phyloP scores from a whole-genome alignment of 1,140 invertebrate genomes.

The Ceratina australensis region DNA sequence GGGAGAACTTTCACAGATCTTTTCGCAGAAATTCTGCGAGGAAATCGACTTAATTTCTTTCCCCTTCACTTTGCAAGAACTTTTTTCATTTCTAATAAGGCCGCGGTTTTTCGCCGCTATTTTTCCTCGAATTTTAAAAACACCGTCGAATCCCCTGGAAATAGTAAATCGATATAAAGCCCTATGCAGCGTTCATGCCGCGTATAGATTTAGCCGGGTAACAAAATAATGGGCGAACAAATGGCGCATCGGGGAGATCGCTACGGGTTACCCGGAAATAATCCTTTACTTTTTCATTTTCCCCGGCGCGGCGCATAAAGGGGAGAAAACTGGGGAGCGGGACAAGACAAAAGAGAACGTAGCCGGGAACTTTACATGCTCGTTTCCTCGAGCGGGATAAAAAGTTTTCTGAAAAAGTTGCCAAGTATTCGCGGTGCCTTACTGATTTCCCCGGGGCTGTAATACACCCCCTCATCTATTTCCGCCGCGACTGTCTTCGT shows the following conservation, averaged over 20 bases:
- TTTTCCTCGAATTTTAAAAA: too few species aligned
- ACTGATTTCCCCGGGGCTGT: conserved; percentile 58
- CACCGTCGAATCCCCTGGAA: too few species aligned
- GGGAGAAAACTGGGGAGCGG: neutral
- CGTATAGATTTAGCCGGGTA: conserved; percentile 11
- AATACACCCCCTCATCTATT: conserved; percentile 18
- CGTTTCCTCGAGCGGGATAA: conserved; percentile 29
- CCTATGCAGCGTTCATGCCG: conserved; percentile 9
- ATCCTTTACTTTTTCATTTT: conserved; percentile 35
- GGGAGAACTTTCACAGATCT: too few species aligned
- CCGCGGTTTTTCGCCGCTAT: too few species aligned
- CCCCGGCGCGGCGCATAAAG: neutral
- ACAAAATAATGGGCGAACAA: conserved; percentile 27
- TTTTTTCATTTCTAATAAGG: too few species aligned
- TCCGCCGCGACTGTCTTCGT: neutral
- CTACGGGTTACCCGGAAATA: conserved; percentile 5
- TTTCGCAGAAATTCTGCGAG: too few species aligned
- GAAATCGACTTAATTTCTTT: too few species aligned
- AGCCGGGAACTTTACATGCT: conserved; percentile 36
- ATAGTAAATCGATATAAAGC: too few species aligned
- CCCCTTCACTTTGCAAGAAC: too few species aligned
- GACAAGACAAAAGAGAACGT: conserved; percentile 24
- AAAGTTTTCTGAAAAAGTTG: conserved; percentile 50
- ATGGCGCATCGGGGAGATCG: conserved; percentile 5
- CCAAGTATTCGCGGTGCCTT: conserved; percentile 54